Base-by-base conservation (phyloP, 2,797 vertebrate species). In the Sitta carolinensis region DNA sequence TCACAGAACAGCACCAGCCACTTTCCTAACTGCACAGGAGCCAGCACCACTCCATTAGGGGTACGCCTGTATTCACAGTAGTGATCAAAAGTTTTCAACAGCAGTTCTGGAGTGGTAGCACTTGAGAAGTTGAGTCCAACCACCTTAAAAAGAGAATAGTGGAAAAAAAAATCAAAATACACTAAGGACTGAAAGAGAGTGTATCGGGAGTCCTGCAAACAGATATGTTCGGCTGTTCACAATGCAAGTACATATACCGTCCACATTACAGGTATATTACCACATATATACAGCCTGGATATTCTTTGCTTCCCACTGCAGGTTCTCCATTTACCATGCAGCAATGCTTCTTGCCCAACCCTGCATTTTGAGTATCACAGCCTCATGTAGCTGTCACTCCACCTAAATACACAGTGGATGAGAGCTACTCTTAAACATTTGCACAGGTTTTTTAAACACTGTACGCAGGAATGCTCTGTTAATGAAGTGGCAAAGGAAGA, bases 91-190 rank as follows among this genome's bases (percentile, higher is more conserved):
- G 99, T 99, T 98, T 99, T 99, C 89, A 99, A 97, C 30, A 99
- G 98, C 50, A 99, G 97, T 95, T 99, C 99, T 21, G 99, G 99
- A 10, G 99, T 99, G 19, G 99, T 99, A 66, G 99, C 99, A 38
- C 99, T 99, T 34, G 99, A 99, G 95, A 99, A 99, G 98, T 99
- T 99, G 91, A 99, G 98, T 74, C 99, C 99, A 66, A 99, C 99
- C 48, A 99, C 99, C 99, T 99, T 84, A 25, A 83, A 62, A 74
- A 58, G 52, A 62, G 17, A 59, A 76, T 0, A 45, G 2, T 7
- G 21, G 14, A 66, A 79, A 79, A 7, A 84, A 84, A 34, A 16
- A 10, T 7, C 16, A 50, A 88, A 79, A 32, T 12, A 42, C 7
- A 32, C 5, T 26, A 63, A 50, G 5, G 13, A 25, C 51, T 79